These are phyloP conservation scores for Limanda limanda DNA, from an alignment of 2,113 vertebrate species.

Conservation along the genomic window DNA sequence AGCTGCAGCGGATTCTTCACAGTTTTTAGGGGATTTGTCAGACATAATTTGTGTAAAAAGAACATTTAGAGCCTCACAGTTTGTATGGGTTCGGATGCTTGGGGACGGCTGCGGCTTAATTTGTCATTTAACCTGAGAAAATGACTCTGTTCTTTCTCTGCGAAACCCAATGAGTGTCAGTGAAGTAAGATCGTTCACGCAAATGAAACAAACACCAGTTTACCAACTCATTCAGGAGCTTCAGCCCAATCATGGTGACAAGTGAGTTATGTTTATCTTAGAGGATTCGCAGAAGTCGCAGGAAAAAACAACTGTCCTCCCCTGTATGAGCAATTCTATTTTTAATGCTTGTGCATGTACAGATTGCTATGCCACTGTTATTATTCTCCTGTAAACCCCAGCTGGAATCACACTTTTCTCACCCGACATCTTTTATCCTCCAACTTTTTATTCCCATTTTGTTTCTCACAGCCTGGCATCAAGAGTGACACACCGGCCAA, in stretches of 20 bases:
- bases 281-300: background rate
- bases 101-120: background rate
- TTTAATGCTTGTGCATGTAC: background rate
- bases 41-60: background rate
- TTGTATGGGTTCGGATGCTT: background rate
- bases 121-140: background rate
- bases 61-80: background rate
- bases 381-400: conserved; percentile 47
- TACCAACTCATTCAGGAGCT: background rate
- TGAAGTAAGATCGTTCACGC: background rate
- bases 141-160: background rate
- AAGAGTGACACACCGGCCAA: background rate
- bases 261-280: background rate
- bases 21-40: background rate
- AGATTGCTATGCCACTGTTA: conserved; percentile 36
- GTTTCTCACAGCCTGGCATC: background rate
- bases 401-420: conserved; percentile 17
- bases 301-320: background rate
- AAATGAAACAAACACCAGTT: background rate
- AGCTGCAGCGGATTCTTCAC: too few relatives aligned
- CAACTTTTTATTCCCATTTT: background rate
- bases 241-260: background rate
- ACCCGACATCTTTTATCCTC: conserved; percentile 10
- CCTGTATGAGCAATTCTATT: background rate
- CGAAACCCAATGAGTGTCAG: background rate